Base-by-base conservation (phyloP, 2,888 invertebrate species). In the Branchellion lobata region DNA sequence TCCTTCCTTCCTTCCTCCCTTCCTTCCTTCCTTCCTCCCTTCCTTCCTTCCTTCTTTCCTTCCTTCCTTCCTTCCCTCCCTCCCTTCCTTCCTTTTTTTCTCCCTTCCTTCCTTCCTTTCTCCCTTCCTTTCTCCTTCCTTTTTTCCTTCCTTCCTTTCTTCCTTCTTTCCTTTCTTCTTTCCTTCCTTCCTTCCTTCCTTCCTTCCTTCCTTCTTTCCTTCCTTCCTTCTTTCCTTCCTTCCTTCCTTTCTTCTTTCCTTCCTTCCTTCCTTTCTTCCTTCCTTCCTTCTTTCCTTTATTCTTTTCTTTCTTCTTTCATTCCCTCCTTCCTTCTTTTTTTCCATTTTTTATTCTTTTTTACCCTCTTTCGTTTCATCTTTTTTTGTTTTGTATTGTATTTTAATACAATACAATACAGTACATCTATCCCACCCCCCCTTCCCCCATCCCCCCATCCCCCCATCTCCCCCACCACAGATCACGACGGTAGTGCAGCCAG, bases 401-500 rank as follows among this genome's bases (percentile, higher is more conserved):
- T n/a, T n/a, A n/a, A n/a, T n/a, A n/a, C n/a, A n/a, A n/a, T n/a
- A n/a, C n/a, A n/a, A n/a, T n/a, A n/a, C n/a, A n/a, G n/a, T n/a
- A n/a, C n/a, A n/a, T n/a, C n/a, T n/a, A n/a, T n/a, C 40, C 40
- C 40, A 14, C 40, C 40, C 40, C 40, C 40, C 14, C 14, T 40
- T 14, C 5, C 40, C 40, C 40, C 5, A 5, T 5, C 5, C 40
- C 40, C 40, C 40, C 40, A 40, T 40, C 40, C 40, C 40, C 5
- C 40, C 40, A 8, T 40, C 40, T 40, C 40, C 40, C 14, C 40
- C 40, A 40, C 14, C 40, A 11, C 75, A 80, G 81, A 79, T 79
- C 5, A 36, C 71, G 76, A 79, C 81, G 27, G 65, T 47, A 74
- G 94, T 93, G 0, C 93, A 93, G 87, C 95, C 95, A 75, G 93